Percentiles rank a stretch among this genome's conserved stretches.
These are phyloP conservation scores for Platysternon megacephalum DNA, from an alignment of 2,113 vertebrate species.

Conservation along the genomic window DNA sequence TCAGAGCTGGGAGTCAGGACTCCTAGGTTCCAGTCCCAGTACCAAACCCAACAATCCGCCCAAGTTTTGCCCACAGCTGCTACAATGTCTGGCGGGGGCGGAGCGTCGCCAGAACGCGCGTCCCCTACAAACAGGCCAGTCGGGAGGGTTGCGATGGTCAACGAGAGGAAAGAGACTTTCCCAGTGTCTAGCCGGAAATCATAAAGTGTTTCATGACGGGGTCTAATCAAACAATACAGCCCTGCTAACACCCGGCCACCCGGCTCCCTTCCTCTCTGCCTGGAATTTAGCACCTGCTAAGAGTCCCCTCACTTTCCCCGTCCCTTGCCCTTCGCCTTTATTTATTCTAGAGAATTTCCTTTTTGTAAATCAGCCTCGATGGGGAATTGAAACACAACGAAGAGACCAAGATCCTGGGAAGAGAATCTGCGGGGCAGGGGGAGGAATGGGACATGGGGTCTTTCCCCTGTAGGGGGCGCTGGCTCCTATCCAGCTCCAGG, in stretches of 20 bases:
- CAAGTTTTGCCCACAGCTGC: neutral
- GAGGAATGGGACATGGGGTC: neutral
- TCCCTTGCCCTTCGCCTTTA: neutral
- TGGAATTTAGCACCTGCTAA: neutral
- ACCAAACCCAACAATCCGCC: neutral
- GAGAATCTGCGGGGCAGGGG: neutral
- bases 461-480: neutral
- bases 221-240: neutral
- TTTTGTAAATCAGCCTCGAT: neutral
- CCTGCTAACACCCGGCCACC: too few relatives aligned
- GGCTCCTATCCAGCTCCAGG: too few relatives aligned
- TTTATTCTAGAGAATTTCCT: neutral
- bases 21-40: too few relatives aligned
- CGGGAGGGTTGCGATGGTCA: too few relatives aligned
- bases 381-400: neutral
- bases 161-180: neutral
- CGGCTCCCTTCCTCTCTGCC: neutral
- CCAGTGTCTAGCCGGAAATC: neutral
- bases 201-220: neutral
- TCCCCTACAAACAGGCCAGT: neutral
- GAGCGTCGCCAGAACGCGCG: accelerated
- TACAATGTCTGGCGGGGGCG: neutral
- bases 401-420: neutral
- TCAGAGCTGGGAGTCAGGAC: too few relatives aligned
- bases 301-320: neutral